Base-by-base conservation (phyloP, 2,113 vertebrate genomes). In the Gopherus evgoodei region DNA sequence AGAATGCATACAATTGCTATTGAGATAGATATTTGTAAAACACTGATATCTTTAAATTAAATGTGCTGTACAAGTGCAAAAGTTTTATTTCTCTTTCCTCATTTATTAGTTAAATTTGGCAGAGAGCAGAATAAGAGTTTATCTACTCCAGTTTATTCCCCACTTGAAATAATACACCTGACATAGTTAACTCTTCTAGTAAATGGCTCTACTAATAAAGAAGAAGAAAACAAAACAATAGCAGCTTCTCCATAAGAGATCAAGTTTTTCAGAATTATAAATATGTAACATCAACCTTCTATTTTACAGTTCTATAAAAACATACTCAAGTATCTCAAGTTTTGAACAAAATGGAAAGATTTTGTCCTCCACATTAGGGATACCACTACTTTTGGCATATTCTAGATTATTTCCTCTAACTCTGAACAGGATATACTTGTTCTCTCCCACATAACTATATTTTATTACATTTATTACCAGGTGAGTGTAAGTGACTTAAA, bases 41-140 rank as follows among this genome's bases (percentile, higher is more conserved):
- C 62, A 65, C 31, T n/a, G 16, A 35, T 65, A 7, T 10, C n/a
- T 38, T 72, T 72, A 72, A 72, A 72, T 72, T 4, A 72, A 72
- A 72, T 72, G 65, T 38, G 65, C 65, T 69, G 4, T 38, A 16
- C 65, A 72, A 72, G 65, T n/a, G 17, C 17, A 38, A 72, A 72
- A 72, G 11, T 38, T 72, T 21, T 72, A 72, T 72, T 19, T 72
- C 35, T 72, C 35, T 22, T 38, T 72, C 65, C 17, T 72, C 17
- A 72, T 69, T 69, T 69, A n/a, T 11, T 72, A 65, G 31, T 65
- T 65, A 22, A 38, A 72, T 72, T 38, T 72, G 35, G 31, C 27
- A 94, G 78, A 88, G 38, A 91, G 52, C 8, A 88, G 13, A 7
- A 65, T 87, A 59, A 89, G 35, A n/a, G 93, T 93, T 82, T 89